Evolutionary conservation across 2,888 invertebrate species (phyloP).

Genomic region (Scrobipalpa costella): DNA sequence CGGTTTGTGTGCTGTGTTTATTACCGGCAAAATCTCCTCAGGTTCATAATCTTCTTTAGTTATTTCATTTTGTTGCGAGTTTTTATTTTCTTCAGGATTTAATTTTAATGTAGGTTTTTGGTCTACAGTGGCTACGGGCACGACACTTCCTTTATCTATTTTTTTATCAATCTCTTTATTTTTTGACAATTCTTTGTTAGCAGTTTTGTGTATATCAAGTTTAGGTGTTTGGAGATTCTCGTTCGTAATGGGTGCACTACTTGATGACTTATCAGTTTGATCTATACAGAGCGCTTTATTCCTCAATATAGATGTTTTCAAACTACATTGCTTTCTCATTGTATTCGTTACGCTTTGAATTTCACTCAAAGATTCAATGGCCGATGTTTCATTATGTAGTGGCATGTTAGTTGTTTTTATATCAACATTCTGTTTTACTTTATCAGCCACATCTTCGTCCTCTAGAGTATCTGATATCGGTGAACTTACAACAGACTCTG

Average conservation of each 20-base stretch:
- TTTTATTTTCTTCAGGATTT: neutral
- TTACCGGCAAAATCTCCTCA: neutral
- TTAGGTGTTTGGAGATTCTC: too few relatives aligned
- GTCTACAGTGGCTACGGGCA: neutral
- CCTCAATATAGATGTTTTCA: neutral
- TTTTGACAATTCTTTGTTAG: neutral
- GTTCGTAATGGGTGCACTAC: too few relatives aligned
- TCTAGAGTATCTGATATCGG: neutral
- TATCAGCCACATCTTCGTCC: neutral
- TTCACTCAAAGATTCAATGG: neutral
- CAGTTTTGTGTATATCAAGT: too few relatives aligned
- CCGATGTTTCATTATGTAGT: neutral
- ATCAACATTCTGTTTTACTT: neutral
- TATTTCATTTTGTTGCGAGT: neutral
- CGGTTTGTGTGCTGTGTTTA: neutral
- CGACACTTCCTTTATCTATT: neutral
- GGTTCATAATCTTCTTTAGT: neutral
- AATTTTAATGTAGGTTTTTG: neutral
- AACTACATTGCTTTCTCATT: too few relatives aligned
- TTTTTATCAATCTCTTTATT: neutral
- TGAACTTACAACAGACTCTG: conserved; percentile 18
- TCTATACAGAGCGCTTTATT: neutral
- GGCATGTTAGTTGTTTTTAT: conserved; percentile 1
- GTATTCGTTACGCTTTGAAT: too few relatives aligned
- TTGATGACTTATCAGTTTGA: neutral